Conservation (phyloP, 2,113 vertebrate species). For the Calypte anna region DNA sequence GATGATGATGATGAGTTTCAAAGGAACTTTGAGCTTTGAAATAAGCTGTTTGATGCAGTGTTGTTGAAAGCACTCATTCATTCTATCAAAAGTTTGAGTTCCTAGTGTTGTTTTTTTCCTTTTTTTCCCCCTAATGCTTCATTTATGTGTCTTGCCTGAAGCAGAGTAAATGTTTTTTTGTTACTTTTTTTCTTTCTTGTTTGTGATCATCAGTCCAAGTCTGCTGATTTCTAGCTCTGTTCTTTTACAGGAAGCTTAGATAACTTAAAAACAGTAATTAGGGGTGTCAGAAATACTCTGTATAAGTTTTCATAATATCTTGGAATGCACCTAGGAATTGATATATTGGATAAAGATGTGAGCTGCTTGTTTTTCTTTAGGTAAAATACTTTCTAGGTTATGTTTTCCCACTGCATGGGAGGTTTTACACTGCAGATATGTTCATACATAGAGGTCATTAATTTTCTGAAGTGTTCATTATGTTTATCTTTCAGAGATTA, state of each 20-base stretch:
- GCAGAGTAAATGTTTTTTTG: neutral
- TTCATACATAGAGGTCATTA: neutral
- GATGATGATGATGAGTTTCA: neutral
- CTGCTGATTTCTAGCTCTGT: neutral
- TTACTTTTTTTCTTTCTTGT: neutral
- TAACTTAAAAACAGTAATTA: neutral
- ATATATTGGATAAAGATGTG: neutral
- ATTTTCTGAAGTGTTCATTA: neutral
- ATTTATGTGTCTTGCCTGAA: neutral
- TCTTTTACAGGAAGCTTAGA: neutral
- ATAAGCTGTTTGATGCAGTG: neutral
- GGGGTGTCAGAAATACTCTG: neutral
- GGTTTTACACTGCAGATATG: neutral
- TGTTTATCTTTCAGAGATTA: conserved; percentile 11
- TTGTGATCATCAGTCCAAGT: neutral
- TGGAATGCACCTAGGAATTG: neutral
- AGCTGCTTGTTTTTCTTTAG: neutral
- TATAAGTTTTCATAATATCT: rapidly evolving
- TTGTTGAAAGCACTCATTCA: neutral
- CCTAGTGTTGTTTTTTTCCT: neutral
- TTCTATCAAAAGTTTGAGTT: neutral
- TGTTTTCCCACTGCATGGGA: neutral
- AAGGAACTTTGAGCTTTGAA: neutral
- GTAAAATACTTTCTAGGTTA: neutral
- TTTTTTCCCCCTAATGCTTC: neutral